Evolutionary conservation across 1,140 invertebrate species (phyloP).

Genomic region (Cyphomyrmex costatus): DNA sequence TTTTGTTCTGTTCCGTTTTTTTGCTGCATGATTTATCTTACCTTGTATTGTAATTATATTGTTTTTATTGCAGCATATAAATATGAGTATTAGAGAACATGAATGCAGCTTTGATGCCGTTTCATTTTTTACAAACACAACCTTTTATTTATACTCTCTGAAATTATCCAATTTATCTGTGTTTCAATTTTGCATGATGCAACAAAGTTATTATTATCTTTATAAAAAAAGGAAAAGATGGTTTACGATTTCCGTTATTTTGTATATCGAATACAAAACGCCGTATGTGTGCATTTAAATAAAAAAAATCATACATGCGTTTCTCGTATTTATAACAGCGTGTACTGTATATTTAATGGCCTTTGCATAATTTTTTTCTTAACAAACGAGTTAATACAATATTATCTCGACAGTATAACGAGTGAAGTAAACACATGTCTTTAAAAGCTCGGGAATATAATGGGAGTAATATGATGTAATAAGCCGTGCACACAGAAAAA

Average conservation of each 20-base stretch:
- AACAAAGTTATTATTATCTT: background rate
- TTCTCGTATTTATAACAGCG: background rate
- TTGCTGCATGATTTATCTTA: background rate
- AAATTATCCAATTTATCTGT: background rate
- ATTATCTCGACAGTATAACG: background rate
- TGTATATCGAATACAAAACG: background rate
- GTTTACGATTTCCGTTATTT: background rate
- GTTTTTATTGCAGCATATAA: slow-evolving; percentile 1
- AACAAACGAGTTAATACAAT: background rate
- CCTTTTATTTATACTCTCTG: background rate
- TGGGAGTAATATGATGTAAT: no score
- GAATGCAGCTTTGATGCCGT: background rate
- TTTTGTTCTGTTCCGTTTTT: background rate
- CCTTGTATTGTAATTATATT: background rate
- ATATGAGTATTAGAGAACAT: background rate
- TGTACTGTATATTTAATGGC: background rate
- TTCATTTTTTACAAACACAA: background rate
- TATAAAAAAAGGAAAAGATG: background rate
- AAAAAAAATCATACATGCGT: background rate
- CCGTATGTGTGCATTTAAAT: no score
- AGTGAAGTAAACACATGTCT: no score
- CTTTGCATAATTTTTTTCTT: background rate
- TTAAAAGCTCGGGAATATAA: no score
- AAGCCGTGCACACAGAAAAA: no score
- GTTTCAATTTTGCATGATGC: background rate